Percentiles rank a stretch among this genome's conserved stretches.
Conservation (phyloP, 2,113 vertebrate species). For the Cyanistes caeruleus region DNA sequence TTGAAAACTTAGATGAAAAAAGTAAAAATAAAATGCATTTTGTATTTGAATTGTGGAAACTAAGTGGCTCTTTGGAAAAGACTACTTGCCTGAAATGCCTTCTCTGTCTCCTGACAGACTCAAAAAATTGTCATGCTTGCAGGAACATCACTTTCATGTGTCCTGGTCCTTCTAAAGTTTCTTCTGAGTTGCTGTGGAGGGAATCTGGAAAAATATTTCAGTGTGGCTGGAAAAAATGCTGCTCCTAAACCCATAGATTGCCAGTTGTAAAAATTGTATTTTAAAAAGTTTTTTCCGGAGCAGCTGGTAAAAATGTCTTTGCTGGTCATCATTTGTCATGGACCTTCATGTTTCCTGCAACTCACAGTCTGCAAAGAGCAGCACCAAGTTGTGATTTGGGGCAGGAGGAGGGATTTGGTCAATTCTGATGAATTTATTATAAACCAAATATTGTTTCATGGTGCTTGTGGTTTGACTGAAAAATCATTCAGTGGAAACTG, state of each 20-base stretch:
- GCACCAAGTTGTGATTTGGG: accelerated
- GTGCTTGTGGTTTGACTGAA: neutral
- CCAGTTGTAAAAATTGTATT: neutral
- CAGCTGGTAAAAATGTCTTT: neutral
- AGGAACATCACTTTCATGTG: neutral
- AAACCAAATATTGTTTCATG: neutral
- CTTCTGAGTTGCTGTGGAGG: neutral
- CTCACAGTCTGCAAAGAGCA: neutral
- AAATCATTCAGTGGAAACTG: neutral
- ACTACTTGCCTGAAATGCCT: neutral
- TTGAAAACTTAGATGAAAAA: neutral
- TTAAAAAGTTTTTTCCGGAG: neutral
- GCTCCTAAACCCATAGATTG: neutral
- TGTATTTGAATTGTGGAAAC: neutral
- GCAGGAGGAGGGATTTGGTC: neutral
- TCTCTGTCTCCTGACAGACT: neutral
- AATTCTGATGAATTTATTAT: neutral
- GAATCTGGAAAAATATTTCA: neutral
- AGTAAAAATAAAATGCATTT: neutral
- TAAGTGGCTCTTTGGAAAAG: neutral
- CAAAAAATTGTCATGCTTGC: conserved; percentile 43
- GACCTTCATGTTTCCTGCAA: neutral
- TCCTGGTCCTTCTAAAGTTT: neutral
- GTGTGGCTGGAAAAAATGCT: neutral
- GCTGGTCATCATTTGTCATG: neutral